Evolutionary conservation across 2,888 invertebrate species (phyloP), one percentile per base, ranked within the genome.

Genomic region (Campaea margaritaria): DNA sequence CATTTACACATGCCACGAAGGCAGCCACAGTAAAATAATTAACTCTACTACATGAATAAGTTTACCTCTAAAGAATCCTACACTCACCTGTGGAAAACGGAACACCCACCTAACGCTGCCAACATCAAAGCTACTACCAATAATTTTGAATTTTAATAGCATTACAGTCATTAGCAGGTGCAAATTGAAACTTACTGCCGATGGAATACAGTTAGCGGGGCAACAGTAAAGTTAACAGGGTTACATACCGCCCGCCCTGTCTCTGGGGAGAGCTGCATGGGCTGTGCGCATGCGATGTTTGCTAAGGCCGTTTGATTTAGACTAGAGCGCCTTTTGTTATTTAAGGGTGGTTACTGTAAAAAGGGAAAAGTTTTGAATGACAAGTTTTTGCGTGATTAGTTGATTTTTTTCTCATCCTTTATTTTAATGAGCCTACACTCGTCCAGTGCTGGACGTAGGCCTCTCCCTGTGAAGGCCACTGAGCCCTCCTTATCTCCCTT

Each of bases 111-210:
- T n/a, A n/a, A n/a, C 36, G 2, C 5, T 51, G 53, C 13, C 2
- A 42, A 5, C 28, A 28, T 1, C 50, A 21, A 5, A 5, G 21
- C 5, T 21, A 16, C 13, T 0, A 27, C 1, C 58, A 41, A 55
- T 53, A 48, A 45, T 41, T 57, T 70, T 60, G 72, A 76, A 70
- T 50, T 69, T 78, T 76, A 70, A 77, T 74, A 60, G 47, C 43
- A 66, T 70, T 67, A 55, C 58, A 61, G 56, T 67, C 68, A 74
- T 79, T 78, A 85, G 78, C 66, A 78, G 75, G 81, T 85, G 81
- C 75, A 82, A 87, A 87, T 83, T 77, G 79, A 78, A 81, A 87
- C 78, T 72, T 69, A 85, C 76, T 66, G 73, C 65, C 76, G 43
- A 74, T 76, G 68, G 58, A 63, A 45, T 50, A 62, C 68, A 76